A percentile compares a stretch with the other conserved stretches of the same genome.
Evolutionary conservation across 2,113 vertebrate species (phyloP).

Genomic region (Rhabdornis inornatus): DNA sequence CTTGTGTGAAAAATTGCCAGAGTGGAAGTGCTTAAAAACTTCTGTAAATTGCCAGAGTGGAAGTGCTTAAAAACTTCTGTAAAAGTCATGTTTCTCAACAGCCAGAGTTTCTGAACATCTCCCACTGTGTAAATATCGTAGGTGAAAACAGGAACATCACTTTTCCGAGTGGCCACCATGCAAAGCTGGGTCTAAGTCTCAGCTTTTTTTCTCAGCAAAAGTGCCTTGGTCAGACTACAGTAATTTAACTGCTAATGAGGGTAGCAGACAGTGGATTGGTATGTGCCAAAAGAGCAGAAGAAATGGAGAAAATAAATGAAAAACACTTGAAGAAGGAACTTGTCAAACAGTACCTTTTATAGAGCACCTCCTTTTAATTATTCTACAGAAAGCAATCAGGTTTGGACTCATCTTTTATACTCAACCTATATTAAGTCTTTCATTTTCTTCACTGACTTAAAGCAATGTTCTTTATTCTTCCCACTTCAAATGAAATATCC

Average conservation of each 20-base stretch:
- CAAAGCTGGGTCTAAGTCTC: neutral
- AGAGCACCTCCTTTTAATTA: slow-evolving; percentile 44
- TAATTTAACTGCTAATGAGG: slow-evolving; percentile 1
- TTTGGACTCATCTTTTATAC: slow-evolving; percentile 42
- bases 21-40: neutral
- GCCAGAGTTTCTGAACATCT: neutral
- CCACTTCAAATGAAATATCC: slow-evolving; percentile 65
- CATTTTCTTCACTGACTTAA: slow-evolving; percentile 48
- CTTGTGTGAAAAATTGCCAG: neutral
- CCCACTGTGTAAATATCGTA: neutral
- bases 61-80: neutral
- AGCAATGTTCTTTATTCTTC: slow-evolving; percentile 53
- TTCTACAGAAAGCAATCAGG: slow-evolving; percentile 39
- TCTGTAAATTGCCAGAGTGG: neutral
- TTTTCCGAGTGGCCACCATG: neutral
- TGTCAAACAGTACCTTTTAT: neutral
- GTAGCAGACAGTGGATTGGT: neutral
- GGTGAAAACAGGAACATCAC: neutral
- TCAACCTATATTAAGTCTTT: slow-evolving; percentile 56
- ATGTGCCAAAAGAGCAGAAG: neutral
- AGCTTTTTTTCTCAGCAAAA: neutral
- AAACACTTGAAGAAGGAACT: slow-evolving; percentile 22
- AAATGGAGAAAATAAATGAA: neutral
- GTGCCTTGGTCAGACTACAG: neutral
- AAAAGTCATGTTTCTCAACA: neutral